These are phyloP conservation scores for Haplochromis vanheusdeni DNA, from an alignment of 2,113 vertebrate genomes.

Conservation along the genomic window DNA sequence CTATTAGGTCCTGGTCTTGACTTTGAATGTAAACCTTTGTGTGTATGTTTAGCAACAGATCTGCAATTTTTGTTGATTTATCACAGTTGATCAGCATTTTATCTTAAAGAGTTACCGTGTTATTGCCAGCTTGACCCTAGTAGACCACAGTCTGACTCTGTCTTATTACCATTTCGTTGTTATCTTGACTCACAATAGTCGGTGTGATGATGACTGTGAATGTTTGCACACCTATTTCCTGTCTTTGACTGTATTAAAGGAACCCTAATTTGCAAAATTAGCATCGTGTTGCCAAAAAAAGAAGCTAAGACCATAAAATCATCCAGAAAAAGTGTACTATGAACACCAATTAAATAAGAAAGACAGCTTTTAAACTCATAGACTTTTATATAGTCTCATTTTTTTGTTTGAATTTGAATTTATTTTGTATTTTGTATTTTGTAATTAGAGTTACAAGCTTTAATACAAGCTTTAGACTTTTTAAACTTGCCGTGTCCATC, in stretches of 20 bases:
- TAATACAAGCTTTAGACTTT: background rate
- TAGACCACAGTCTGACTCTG: background rate
- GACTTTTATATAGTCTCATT: background rate
- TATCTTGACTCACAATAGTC: background rate
- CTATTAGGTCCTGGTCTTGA: rapidly evolving
- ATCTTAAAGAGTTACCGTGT: background rate
- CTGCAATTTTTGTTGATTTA: background rate
- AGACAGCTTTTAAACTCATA: background rate
- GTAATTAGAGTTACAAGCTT: background rate
- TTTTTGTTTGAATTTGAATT: background rate
- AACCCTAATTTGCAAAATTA: background rate
- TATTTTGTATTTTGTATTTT: background rate
- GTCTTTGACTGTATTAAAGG: rapidly evolving
- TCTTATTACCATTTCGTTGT: background rate
- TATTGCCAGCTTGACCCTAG: background rate
- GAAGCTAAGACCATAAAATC: background rate
- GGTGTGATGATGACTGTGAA: rapidly evolving
- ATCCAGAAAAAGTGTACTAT: rapidly evolving
- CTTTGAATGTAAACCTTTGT: background rate
- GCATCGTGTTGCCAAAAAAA: background rate
- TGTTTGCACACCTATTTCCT: background rate
- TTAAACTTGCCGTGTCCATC: background rate
- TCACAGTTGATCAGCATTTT: background rate
- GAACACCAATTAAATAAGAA: background rate
- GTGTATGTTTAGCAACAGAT: background rate